Evolutionary conservation across 2,888 invertebrate genomes (phyloP).

Genomic region (Gymnosoma rotundatum): DNA sequence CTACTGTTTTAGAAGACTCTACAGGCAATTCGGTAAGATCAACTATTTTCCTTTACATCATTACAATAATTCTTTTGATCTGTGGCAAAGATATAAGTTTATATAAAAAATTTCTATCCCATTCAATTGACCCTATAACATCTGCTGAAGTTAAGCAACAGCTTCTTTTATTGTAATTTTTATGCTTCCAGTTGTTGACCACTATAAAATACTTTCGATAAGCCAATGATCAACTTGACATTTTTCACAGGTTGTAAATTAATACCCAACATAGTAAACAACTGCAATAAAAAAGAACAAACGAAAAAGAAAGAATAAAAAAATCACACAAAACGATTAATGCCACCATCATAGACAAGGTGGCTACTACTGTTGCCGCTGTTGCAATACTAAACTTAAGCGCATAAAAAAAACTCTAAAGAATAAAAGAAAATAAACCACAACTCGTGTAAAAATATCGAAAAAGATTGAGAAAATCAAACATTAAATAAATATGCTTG

Average conservation of each 20-base stretch:
- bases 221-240: conserved; percentile 28
- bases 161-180: neutral
- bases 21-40: too few relatives aligned
- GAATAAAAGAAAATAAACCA: conserved; percentile 19
- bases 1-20: too few relatives aligned
- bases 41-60: too few relatives aligned
- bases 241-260: conserved; percentile 72
- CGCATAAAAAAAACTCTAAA: neutral
- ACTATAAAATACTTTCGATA: neutral
- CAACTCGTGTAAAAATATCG: conserved; percentile 38
- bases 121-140: too few relatives aligned
- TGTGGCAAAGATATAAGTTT: too few relatives aligned
- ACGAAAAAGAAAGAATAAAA: conserved; percentile 1
- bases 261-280: conserved; percentile 60
- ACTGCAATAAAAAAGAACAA: conserved; percentile 34
- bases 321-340: conserved; percentile 54
- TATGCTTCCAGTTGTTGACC: neutral
- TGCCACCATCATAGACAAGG: conserved; percentile 64
- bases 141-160: neutral
- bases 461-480: conserved; percentile 45
- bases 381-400: conserved; percentile 48
- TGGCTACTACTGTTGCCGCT: conserved; percentile 54
- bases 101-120: too few relatives aligned
- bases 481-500: conserved; percentile 22
- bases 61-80: too few relatives aligned